Base-by-base conservation (phyloP, 2,797 vertebrate species). In the Mycteria americana region DNA sequence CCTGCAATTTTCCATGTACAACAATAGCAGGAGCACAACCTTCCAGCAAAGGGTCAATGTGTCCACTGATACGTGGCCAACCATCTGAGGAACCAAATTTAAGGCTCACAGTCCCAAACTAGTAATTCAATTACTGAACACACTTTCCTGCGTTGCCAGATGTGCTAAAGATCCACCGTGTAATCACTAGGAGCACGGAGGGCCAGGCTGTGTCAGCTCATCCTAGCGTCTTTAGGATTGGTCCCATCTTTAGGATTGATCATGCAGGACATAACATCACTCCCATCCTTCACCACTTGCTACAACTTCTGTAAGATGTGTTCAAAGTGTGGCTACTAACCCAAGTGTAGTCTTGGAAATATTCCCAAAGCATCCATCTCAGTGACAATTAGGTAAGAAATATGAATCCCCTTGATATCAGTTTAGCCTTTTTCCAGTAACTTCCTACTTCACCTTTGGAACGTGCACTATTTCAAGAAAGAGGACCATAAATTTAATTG, bases 341-440 rank as follows among this genome's bases (percentile, higher is more conserved):
- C n/a, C 68, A 8, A 60, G 13, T 1, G 18, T 23, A 56, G 27
- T 10, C 84, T 91, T 93, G 92, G 92, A 77, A 89, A 80, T 48
- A 18, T 59, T 93, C 88, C 86, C 78, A 72, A 64, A 92, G 72
- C 72, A 89, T 80, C 72, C 69, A 43, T 73, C 76, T 88, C 54
- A 8, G 50, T 75, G 88, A 83, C 68, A 94, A 30, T 80, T 30
- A 91, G 27, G 54, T 80, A 43, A 86, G 78, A 96, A 93, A 89
- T 64, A 83, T 14, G 10, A 84, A 86, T 87, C 39, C 41, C 31
- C 37, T 31, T 57, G 43, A 57, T 69, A 78, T 6, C 65, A 65
- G 33, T 75, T 91, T 46, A 41, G 72, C 43, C 28, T 48, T 92
- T 91, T 95, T 87, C 81, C 78, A 89, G 92, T 72, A 94, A 93